Evolutionary conservation across 1,140 invertebrate species (phyloP), one percentile per base, ranked within the genome.

Genomic region (Metaphire vulgaris): DNA sequence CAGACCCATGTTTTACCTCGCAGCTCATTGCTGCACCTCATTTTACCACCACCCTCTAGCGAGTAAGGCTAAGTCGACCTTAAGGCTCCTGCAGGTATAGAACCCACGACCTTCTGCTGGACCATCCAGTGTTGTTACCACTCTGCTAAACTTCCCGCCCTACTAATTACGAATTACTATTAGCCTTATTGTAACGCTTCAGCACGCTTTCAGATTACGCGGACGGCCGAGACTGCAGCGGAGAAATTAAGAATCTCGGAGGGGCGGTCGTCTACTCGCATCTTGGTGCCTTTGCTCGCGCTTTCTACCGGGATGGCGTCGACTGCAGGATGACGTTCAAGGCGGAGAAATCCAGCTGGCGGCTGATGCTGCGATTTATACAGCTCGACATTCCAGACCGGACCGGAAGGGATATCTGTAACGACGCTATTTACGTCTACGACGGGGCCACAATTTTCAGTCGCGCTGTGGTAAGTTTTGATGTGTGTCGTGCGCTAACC

Each of bases 321-420:
- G 74, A 75, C 67, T 75, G 74, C 26, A 64, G 67, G 64, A 75
- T 75, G 28, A 75, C 74, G 31, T 75, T 75, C 34, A 67, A 75
- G 33, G 67, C 67, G 6, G n/a, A 31, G 67, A 2, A 14, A 26
- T 12, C 67, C n/a, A 26, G 67, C 67, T 69, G 67, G 67, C 67
- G 67, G 14, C 32, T 75, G 21, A 68, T 75, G 74, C 33, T 75
- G 31, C 74, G 67, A 30, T 26, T 75, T 1, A 65, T 75, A 26
- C 29, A 68, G 16, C 64, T 75, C 26, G 74, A 75, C 64, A 31
- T 75, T 15, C 74, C 74, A 21, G 74, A 75, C 28, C 64, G 31
- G 21, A 71, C 74, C 6, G 31, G 33, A 33, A 75, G 34, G 30
- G 31, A 67, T 68, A 56, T 75, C 26, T 75, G 74, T 41, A 75